Conservation (phyloP, 2,113 vertebrate genomes). For the Desmodus rotundus region DNA sequence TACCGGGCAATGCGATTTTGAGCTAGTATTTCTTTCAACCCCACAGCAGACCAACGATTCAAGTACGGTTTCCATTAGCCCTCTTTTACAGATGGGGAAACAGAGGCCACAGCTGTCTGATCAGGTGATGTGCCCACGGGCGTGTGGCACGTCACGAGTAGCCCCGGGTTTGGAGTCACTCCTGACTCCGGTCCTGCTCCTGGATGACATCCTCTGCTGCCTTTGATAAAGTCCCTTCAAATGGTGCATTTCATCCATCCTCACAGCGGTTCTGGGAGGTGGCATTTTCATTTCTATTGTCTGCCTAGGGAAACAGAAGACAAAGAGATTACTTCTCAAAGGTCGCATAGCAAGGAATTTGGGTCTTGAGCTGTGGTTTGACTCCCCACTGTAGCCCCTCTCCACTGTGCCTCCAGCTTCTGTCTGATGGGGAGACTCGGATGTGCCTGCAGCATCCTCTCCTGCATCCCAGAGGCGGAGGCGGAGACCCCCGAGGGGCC, state of each 20-base stretch:
- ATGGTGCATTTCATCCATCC: not conserved
- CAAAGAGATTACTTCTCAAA: no score
- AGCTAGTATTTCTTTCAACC: not conserved
- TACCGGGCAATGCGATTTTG: not conserved
- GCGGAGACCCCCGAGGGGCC: not conserved
- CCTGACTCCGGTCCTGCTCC: rapidly evolving
- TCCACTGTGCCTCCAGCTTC: not conserved
- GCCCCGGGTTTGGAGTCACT: not conserved
- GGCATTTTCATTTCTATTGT: no score
- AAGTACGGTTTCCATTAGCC: not conserved
- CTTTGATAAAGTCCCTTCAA: not conserved
- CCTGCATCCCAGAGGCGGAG: rapidly evolving
- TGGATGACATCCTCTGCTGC: no score
- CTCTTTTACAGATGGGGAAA: no score
- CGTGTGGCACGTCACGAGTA: not conserved
- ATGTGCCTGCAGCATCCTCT: not conserved
- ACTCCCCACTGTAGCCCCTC: not conserved
- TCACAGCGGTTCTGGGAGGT: not conserved
- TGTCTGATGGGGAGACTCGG: rapidly evolving
- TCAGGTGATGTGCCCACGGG: rapidly evolving
- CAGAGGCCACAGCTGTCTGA: no score
- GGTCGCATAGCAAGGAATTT: not conserved
- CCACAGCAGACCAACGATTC: not conserved
- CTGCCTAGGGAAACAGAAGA: no score
- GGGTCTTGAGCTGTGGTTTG: not conserved